Evolutionary conservation across 53 echinoderm and acorn worm genomes (phyloP).

Genomic region (Glandiceps talaboti): DNA sequence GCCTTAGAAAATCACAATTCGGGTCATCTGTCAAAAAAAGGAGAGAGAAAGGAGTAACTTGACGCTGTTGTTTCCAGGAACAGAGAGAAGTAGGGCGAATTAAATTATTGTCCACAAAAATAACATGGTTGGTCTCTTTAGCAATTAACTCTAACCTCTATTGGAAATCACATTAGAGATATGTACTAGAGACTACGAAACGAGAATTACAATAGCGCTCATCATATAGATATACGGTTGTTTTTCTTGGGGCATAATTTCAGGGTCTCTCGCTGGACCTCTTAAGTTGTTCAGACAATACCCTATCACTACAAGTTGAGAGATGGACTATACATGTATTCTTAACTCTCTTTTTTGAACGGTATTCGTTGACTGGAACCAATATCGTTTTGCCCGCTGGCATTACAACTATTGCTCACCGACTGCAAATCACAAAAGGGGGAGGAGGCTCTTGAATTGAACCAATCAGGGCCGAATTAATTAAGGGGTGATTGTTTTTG

Average conservation of each 20-base stretch:
- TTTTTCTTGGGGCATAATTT: not conserved
- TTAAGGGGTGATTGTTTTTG: not conserved
- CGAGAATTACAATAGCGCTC: not conserved
- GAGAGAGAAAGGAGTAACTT: too few relatives aligned
- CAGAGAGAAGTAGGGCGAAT: not conserved
- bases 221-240: not conserved
- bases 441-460: not conserved
- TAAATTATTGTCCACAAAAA: not conserved
- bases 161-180: not conserved
- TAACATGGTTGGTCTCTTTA: not conserved
- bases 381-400: not conserved
- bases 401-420: not conserved
- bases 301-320: not conserved
- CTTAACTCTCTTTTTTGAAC: not conserved
- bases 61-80: too few relatives aligned
- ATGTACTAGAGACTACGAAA: not conserved
- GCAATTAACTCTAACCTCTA: not conserved
- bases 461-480: not conserved
- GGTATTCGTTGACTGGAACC: not conserved
- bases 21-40: not conserved
- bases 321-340: not conserved
- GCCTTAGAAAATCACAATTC: not conserved
- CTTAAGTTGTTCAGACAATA: not conserved
- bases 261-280: not conserved
- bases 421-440: not conserved